phyloP scores from a whole-genome alignment of 2,888 invertebrate species.

The Empis livida region DNA sequence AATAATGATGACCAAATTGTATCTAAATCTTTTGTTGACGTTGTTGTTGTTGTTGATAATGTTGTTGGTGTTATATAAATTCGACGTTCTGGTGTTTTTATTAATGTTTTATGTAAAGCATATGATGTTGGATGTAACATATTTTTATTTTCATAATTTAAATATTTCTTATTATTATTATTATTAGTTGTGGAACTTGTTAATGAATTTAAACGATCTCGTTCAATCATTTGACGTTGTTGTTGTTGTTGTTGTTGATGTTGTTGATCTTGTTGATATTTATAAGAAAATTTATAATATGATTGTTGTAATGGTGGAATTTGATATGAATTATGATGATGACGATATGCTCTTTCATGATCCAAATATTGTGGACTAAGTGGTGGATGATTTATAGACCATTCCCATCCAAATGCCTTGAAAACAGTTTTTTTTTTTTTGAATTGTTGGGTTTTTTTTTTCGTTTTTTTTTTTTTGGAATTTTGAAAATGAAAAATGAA shows the following conservation, averaged over 20 bases:
- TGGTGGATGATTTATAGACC: slow-evolving; percentile 20
- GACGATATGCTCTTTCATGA: background rate
- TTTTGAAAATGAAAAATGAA: too few species aligned
- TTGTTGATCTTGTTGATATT: background rate
- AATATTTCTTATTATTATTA: background rate
- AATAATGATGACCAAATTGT: background rate
- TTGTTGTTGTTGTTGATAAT: slow-evolving; percentile 5
- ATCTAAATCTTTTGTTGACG: background rate
- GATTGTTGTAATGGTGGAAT: background rate
- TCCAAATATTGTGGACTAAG: background rate
- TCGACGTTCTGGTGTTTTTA: slow-evolving; percentile 11
- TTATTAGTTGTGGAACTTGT: background rate
- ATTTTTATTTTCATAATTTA: slow-evolving; percentile 1
- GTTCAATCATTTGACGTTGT: slow-evolving; percentile 8
- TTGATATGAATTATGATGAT: background rate
- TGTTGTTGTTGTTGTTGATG: slow-evolving; percentile 5
- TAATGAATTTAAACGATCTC: slow-evolving; percentile 8
- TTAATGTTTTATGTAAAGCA: slow-evolving; percentile 13
- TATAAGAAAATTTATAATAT: background rate
- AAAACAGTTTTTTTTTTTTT: slow-evolving; percentile 11
- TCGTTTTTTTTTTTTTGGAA: slow-evolving; percentile 3
- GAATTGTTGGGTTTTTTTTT: slow-evolving; percentile 9
- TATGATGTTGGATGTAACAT: slow-evolving; percentile 13
- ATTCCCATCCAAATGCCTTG: slow-evolving; percentile 20
- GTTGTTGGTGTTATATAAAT: slow-evolving; percentile 12